Evolutionary conservation across 2,113 vertebrate genomes (phyloP), one percentile per base, ranked within the genome.

Genomic region (Pimephales promelas): DNA sequence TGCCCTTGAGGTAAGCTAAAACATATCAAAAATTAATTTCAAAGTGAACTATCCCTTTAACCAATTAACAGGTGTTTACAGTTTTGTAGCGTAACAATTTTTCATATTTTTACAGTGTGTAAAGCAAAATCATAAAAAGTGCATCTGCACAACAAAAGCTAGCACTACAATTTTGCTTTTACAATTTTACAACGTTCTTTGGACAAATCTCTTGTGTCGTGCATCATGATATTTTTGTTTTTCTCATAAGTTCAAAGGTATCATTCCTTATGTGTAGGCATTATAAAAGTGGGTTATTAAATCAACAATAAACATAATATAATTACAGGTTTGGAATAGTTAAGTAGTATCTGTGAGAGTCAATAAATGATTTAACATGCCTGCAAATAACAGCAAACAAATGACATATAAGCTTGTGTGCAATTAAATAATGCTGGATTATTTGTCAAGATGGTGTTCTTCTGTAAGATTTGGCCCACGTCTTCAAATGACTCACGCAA

Each of bases 341-440:
- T 6, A 2, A 36, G 3, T 8, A 28, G 28, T n/a, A 9, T 40
- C 18, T 40, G 8, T 68, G 18, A 66, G 8, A 66, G 64, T 36
- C 8, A 2, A 22, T 2, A 24, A 14, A 24, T 14, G 40, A 14
- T 24, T 71, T 8, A n/a, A 45, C n/a, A 24, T 71, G 22, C 6
- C 36, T 43, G 54, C 14, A 78, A 78, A 78, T 78, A 8, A 77
- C 54, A 59, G 20, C 11, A 40, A 31, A 73, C 10, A 76, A 76
- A 76, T 3, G 10, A 57, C 28, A 22, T 34, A 14, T 77, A n/a
- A 76, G 2, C 5, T 3, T 54, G 52, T 24, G 6, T 28, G n/a
- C 11, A 34, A 45, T 26, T 45, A 61, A 26, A 61, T 43, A 24
- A 18, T 43, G 6, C 22, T 26, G 13, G 8, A 61, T 78, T 45